These are phyloP conservation scores for Aleiodes alternator DNA, from an alignment of 2,888 invertebrate genomes.

Conservation along the genomic window DNA sequence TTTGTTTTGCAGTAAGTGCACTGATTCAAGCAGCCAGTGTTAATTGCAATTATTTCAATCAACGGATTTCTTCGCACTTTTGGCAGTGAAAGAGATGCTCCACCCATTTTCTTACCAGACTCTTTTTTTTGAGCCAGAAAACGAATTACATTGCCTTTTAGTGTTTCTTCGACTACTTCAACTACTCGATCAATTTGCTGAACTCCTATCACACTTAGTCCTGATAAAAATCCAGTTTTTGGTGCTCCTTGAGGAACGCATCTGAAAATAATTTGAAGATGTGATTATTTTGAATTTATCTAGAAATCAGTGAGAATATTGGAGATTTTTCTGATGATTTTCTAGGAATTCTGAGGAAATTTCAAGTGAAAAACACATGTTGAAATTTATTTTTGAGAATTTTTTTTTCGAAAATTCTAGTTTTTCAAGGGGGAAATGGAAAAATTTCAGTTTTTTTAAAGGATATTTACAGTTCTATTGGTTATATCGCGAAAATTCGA, in stretches of 20 bases:
- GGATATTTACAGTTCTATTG: no score
- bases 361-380: no score
- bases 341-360: no score
- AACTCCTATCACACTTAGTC: slow-evolving; percentile 96
- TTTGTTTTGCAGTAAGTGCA: slow-evolving; percentile 99
- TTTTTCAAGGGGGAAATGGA: no score
- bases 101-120: slow-evolving; percentile 88
- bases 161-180: slow-evolving; percentile 97
- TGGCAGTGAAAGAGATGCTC: slow-evolving; percentile 90
- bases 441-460: no score
- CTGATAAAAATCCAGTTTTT: slow-evolving; percentile 82
- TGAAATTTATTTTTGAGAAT: no score
- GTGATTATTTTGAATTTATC: not conserved
- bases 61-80: slow-evolving; percentile 97
- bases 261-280: slow-evolving; percentile 54
- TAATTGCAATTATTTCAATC: slow-evolving; percentile 97
- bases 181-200: slow-evolving; percentile 98
- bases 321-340: no score
- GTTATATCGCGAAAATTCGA: no score
- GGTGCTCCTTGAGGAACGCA: slow-evolving; percentile 98
- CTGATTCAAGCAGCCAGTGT: slow-evolving; percentile 97
- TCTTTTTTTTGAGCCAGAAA: slow-evolving; percentile 88
- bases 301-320: no score
- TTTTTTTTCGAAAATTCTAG: no score
- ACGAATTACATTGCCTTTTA: slow-evolving; percentile 90